These are phyloP conservation scores for Notolabrus celidotus DNA, from an alignment of 2,797 vertebrate genomes.

Conservation along the genomic window DNA sequence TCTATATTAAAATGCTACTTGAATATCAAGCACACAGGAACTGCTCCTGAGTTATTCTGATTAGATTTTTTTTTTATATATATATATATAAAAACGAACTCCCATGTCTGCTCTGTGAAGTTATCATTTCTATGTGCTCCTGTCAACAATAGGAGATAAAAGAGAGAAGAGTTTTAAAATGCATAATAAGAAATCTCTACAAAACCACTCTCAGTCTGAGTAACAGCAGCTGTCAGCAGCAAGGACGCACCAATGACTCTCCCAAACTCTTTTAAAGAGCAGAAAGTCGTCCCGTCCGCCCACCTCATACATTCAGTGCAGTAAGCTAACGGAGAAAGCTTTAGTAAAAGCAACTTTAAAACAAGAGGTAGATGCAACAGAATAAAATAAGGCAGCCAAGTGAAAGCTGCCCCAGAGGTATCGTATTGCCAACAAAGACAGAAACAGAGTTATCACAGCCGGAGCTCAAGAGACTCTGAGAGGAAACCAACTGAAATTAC, in stretches of 20 bases:
- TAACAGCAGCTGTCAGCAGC: slow-evolving; percentile 44
- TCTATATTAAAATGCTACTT: not conserved
- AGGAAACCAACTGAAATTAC: slow-evolving; percentile 1
- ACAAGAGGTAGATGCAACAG: slow-evolving; percentile 17
- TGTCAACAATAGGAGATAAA: slow-evolving; percentile 9
- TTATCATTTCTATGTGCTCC: not conserved
- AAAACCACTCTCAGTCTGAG: slow-evolving; percentile 10
- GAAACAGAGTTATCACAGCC: slow-evolving; percentile 11
- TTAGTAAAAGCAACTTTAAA: slow-evolving; percentile 33
- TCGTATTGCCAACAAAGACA: not conserved
- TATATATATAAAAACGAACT: not conserved
- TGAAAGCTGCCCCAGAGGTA: slow-evolving; percentile 19
- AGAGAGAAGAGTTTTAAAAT: slow-evolving; percentile 8
- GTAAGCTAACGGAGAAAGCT: slow-evolving; percentile 2
- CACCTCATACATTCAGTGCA: slow-evolving; percentile 21
- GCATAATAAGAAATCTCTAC: slow-evolving; percentile 13
- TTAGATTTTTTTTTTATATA: not conserved
- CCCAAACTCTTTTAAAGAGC: slow-evolving; percentile 22
- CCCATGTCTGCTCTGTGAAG: not conserved
- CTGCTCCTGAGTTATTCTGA: not conserved
- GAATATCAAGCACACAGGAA: not conserved
- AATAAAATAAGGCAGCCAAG: slow-evolving; percentile 16
- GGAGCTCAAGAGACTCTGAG: slow-evolving; percentile 12
- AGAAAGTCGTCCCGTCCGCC: slow-evolving; percentile 16
- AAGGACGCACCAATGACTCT: slow-evolving; percentile 45